Conservation (phyloP, 2,113 vertebrate species). For the Dissostichus mawsoni region DNA sequence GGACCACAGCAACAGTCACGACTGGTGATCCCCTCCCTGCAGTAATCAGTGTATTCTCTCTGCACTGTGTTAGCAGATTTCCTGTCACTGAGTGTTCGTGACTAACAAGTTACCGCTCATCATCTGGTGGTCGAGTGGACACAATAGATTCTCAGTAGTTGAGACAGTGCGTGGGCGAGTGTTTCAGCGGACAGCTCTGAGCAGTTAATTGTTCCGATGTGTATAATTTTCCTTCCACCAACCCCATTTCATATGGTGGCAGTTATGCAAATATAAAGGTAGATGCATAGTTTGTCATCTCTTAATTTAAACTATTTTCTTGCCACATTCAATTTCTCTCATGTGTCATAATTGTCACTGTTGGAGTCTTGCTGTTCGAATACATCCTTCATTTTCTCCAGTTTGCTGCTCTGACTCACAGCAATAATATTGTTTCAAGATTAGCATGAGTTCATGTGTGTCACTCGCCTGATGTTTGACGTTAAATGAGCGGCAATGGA, state of each 20-base stretch:
- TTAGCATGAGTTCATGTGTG: constrained; percentile 4
- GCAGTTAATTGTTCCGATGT: constrained; percentile 58
- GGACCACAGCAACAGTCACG: too few species aligned
- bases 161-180: constrained; percentile 47
- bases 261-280: constrained; percentile 34
- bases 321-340: constrained; percentile 10
- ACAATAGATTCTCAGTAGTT: neutral
- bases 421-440: neutral
- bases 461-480: constrained; percentile 37
- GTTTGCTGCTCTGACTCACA: constrained; percentile 30
- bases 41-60: constrained; percentile 31
- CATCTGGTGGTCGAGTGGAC: constrained; percentile 16
- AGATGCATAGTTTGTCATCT: constrained; percentile 37
- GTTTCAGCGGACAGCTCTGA: constrained; percentile 50
- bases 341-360: constrained; percentile 30
- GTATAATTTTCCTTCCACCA: constrained; percentile 24
- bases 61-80: constrained; percentile 24
- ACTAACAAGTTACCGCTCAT: constrained; percentile 29
- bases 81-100: constrained; percentile 17
- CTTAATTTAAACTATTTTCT: constrained; percentile 20
- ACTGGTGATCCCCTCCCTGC: neutral
- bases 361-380: neutral
- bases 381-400: neutral
- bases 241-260: constrained; percentile 5
- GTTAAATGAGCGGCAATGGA: constrained; percentile 39